Percentiles rank a stretch among this genome's conserved stretches.
phyloP scores from a whole-genome alignment of 1,140 invertebrate species.

The Phthorimaea operculella region DNA sequence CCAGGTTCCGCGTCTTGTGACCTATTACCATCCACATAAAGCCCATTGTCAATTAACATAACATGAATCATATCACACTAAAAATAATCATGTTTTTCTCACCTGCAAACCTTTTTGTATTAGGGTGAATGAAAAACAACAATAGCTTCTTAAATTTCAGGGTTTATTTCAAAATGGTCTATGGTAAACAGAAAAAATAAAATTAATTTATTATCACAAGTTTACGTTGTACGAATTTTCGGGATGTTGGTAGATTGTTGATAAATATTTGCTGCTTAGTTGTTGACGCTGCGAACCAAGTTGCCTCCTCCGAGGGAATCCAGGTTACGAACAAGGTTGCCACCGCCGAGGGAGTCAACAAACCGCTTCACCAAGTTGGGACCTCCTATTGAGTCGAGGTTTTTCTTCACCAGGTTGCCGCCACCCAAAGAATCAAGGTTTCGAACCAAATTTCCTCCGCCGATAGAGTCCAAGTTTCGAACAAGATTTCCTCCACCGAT shows the following conservation, averaged over 20 bases:
- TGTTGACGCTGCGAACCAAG: constrained; percentile 23
- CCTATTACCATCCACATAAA: constrained; percentile 6
- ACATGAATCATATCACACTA: too few relatives aligned
- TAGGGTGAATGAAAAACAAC: background rate
- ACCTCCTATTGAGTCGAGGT: constrained; percentile 39
- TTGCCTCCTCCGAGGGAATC: constrained; percentile 6
- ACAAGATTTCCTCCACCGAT: constrained; percentile 57
- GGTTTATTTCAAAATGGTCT: background rate
- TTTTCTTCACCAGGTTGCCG: constrained; percentile 18
- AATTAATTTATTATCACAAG: background rate
- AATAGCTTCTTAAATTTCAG: background rate
- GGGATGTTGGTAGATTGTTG: background rate
- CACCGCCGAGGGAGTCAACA: constrained; percentile 38
- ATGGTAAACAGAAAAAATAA: background rate
- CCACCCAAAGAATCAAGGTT: constrained; percentile 41
- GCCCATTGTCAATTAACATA: background rate
- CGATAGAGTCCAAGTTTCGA: constrained; percentile 53
- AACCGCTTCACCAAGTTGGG: constrained; percentile 30
- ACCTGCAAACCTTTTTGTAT: background rate
- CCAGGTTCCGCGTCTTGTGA: constrained; percentile 11
- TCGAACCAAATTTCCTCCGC: constrained; percentile 52
- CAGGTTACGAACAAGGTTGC: constrained; percentile 16
- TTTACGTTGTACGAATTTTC: constrained; percentile 5
- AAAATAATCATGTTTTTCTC: background rate
- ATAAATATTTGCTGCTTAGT: background rate